A percentile compares a stretch with the other conserved stretches of the same genome.
Conservation (phyloP, 2,113 vertebrate genomes). For the Paedocypris sp. region DNA sequence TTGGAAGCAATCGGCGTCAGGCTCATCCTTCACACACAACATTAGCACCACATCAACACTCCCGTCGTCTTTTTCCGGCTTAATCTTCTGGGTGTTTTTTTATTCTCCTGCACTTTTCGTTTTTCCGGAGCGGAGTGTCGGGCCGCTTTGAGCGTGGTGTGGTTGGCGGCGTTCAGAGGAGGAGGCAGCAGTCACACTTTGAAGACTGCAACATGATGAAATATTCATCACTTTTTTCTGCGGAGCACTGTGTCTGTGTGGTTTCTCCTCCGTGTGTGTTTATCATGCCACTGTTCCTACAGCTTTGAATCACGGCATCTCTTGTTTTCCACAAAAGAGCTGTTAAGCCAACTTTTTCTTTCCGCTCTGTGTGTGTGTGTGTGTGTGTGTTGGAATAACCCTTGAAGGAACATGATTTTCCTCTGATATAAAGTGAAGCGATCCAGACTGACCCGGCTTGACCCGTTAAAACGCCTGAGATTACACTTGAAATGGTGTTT, state of each 20-base stretch:
- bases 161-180: slow-evolving; percentile 1
- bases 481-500: too few relatives aligned
- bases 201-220: slow-evolving; percentile 44
- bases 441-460: too few relatives aligned
- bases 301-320: not conserved
- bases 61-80: not conserved
- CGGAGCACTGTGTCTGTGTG: slow-evolving; percentile 9
- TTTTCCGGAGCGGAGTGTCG: slow-evolving; percentile 3
- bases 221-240: slow-evolving; percentile 45
- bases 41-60: slow-evolving; percentile 19
- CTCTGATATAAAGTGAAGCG: too few relatives aligned
- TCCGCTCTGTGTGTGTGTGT: too few relatives aligned
- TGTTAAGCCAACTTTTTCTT: too few relatives aligned
- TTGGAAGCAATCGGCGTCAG: slow-evolving; percentile 18
- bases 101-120: slow-evolving; percentile 10
- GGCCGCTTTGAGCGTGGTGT: slow-evolving; percentile 4
- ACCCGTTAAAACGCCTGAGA: too few relatives aligned
- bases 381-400: too few relatives aligned
- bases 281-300: not conserved
- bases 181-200: slow-evolving; percentile 33
- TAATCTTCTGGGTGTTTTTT: not conserved
- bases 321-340: too few relatives aligned
- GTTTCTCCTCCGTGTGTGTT: not conserved
- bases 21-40: slow-evolving; percentile 27
- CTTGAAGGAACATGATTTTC: too few relatives aligned